These are phyloP conservation scores for Chloropsis cyanopogon DNA, from an alignment of 2,113 vertebrate genomes.

Conservation along the genomic window DNA sequence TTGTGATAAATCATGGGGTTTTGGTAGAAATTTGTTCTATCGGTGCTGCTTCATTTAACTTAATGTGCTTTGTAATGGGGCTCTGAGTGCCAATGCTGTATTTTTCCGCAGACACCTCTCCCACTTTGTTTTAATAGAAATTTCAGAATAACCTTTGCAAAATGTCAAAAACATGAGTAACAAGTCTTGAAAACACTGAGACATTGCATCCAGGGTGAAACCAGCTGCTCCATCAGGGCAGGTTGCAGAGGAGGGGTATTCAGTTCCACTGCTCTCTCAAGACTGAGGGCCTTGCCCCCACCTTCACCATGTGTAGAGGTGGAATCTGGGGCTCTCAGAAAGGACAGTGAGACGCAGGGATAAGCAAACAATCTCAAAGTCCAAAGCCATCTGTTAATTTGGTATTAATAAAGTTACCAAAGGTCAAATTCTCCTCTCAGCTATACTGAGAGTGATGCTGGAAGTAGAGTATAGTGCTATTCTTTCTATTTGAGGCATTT, in stretches of 20 bases:
- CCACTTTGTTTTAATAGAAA: background rate
- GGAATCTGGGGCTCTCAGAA: background rate
- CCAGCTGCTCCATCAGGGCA: background rate
- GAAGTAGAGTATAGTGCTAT: background rate
- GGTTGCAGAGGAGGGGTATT: background rate
- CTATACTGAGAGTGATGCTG: background rate
- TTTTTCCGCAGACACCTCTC: slow-evolving; percentile 12
- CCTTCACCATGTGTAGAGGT: background rate
- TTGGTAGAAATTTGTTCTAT: background rate
- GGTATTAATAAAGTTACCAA: slow-evolving; percentile 22
- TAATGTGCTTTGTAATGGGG: background rate
- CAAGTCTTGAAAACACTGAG: background rate
- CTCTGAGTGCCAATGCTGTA: background rate
- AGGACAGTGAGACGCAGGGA: background rate
- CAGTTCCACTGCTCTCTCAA: background rate
- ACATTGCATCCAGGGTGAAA: background rate
- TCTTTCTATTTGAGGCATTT: background rate
- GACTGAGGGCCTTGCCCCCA: background rate
- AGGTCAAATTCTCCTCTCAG: background rate
- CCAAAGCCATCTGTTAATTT: slow-evolving; percentile 3
- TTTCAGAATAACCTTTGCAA: slow-evolving; percentile 45
- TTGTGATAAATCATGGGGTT: background rate
- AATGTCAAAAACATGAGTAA: slow-evolving; percentile 35
- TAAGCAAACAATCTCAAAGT: background rate
- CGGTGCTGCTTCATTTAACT: background rate